Evolutionary conservation across 2,888 invertebrate genomes (phyloP).

Genomic region (Erpobdella octoculata): DNA sequence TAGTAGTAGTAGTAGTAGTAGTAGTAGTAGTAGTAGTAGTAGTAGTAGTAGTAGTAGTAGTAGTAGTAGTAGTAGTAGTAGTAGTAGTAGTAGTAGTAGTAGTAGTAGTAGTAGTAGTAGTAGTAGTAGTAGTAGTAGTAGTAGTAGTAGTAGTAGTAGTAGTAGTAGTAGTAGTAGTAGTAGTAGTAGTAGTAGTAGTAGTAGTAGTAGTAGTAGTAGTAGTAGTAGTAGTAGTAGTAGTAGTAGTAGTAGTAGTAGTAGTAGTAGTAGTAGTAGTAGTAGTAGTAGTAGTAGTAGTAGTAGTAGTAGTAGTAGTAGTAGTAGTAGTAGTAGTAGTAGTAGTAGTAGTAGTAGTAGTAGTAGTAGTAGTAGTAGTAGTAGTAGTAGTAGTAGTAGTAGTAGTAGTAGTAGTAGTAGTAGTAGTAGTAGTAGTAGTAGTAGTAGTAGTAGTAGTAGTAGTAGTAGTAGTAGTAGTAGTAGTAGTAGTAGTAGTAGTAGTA

Average conservation of each 20-base stretch:
- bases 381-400: constrained; percentile 1
- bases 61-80: constrained; percentile 1
- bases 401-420: constrained; percentile 1
- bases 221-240: constrained; percentile 1
- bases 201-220: constrained; percentile 1
- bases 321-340: constrained; percentile 1
- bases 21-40: constrained; percentile 1
- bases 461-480: constrained; percentile 1
- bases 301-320: constrained; percentile 1
- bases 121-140: constrained; percentile 1
- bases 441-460: constrained; percentile 1
- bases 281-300: constrained; percentile 1
- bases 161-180: constrained; percentile 1
- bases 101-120: constrained; percentile 1
- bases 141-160: constrained; percentile 1
- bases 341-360: constrained; percentile 1
- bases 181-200: constrained; percentile 1
- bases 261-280: constrained; percentile 1
- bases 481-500: constrained; percentile 1
- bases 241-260: constrained; percentile 1
- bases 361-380: constrained; percentile 1
- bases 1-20: constrained; percentile 1
- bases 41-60: constrained; percentile 1
- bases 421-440: constrained; percentile 1
- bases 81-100: constrained; percentile 1